Conservation (phyloP, 2,113 vertebrate genomes). For the Arenaria interpres region DNA sequence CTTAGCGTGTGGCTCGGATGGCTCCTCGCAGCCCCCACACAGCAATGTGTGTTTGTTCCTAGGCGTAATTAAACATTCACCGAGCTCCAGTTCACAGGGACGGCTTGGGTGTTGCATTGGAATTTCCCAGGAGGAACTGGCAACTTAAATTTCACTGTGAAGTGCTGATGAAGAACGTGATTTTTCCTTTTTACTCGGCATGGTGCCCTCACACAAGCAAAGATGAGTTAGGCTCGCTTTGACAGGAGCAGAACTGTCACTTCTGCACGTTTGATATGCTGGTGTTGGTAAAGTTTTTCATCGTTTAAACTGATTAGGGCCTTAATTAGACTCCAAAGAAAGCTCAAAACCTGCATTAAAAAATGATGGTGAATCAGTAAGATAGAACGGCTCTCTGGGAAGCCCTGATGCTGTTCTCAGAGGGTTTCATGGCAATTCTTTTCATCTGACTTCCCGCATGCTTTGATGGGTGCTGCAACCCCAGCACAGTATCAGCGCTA, state of each 20-base stretch:
- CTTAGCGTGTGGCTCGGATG: background rate
- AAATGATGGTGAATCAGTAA: background rate
- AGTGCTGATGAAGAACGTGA: constrained; percentile 27
- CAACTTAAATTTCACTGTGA: constrained; percentile 41
- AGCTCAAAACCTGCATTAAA: background rate
- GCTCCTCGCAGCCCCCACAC: background rate
- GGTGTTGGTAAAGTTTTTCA: constrained; percentile 21
- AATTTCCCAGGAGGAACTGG: constrained; percentile 4
- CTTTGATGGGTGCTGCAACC: background rate
- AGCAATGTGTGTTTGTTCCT: background rate
- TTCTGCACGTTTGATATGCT: background rate
- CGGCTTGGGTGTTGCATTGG: background rate
- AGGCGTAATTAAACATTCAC: constrained; percentile 37
- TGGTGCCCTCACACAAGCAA: constrained; percentile 11
- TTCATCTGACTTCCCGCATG: rapidly evolving
- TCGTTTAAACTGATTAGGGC: constrained; percentile 31
- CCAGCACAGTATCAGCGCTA: rapidly evolving
- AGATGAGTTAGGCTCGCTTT: background rate
- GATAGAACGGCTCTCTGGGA: background rate
- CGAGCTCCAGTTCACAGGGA: background rate
- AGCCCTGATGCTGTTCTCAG: background rate
- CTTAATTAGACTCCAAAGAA: constrained; percentile 47
- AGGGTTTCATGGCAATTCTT: background rate
- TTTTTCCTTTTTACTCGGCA: constrained; percentile 27
- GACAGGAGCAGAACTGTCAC: constrained; percentile 20